A percentile compares a stretch with the other conserved stretches of the same genome.
phyloP scores from a whole-genome alignment of 2,888 invertebrate species.

The Autographa pulchrina region DNA sequence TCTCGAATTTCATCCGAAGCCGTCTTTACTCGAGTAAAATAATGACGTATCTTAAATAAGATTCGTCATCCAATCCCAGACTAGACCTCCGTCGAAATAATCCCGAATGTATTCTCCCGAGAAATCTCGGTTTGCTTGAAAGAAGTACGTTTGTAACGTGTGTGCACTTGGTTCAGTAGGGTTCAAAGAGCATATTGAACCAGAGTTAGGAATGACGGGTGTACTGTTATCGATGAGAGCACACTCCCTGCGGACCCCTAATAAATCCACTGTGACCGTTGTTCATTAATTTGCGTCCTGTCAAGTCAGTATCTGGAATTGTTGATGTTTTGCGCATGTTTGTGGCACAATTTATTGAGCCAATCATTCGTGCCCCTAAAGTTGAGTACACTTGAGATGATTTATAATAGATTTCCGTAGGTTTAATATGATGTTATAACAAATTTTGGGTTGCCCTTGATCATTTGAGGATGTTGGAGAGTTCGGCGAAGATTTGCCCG shows the following conservation, averaged over 20 bases:
- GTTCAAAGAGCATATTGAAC: slow-evolving; percentile 61
- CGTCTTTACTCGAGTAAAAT: slow-evolving; percentile 34
- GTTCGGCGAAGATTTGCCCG: slow-evolving; percentile 12
- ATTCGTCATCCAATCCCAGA: slow-evolving; percentile 28
- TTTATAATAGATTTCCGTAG: slow-evolving; percentile 67
- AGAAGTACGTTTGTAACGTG: slow-evolving; percentile 45
- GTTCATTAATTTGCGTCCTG: slow-evolving; percentile 85
- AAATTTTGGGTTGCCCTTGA: slow-evolving; percentile 19
- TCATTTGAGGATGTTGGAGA: slow-evolving; percentile 19
- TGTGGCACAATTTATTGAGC: slow-evolving; percentile 79
- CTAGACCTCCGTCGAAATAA: slow-evolving; percentile 31
- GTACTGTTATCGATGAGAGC: slow-evolving; percentile 69
- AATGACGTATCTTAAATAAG: slow-evolving; percentile 34
- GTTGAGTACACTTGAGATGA: slow-evolving; percentile 71
- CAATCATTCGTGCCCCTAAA: slow-evolving; percentile 78
- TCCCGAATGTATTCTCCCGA: slow-evolving; percentile 44
- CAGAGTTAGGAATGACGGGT: slow-evolving; percentile 58
- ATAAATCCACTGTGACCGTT: slow-evolving; percentile 82
- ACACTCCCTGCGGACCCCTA: slow-evolving; percentile 71
- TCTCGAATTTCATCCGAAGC: slow-evolving; percentile 19
- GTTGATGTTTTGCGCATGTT: slow-evolving; percentile 86
- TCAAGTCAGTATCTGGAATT: slow-evolving; percentile 84
- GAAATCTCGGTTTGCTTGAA: slow-evolving; percentile 50
- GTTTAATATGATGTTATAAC: slow-evolving; percentile 45
- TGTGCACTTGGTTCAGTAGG: slow-evolving; percentile 51